Evolutionary conservation across 2,888 invertebrate species (phyloP), one percentile per base, ranked within the genome.

Genomic region (Tubulanus polymorphus): DNA sequence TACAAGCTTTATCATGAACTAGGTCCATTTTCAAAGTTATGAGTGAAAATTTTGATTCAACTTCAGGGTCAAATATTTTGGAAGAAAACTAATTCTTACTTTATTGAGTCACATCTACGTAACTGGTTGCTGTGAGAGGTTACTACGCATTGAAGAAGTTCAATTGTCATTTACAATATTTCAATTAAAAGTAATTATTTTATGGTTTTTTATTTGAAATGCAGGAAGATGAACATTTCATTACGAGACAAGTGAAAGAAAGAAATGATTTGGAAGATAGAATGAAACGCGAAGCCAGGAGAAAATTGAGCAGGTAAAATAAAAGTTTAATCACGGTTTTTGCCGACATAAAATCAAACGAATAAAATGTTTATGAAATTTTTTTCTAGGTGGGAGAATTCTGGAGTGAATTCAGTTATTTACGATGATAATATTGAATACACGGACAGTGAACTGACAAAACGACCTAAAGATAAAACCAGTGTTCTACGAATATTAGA

Each of bases 371-470:
- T n/a, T n/a, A n/a, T n/a, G n/a, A n/a, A n/a, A n/a, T n/a, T n/a
- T 10, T 37, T 25, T 20, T 53, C 3, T 30, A 73, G 72, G 49
- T 74, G 74, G 75, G 69, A 71, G 50, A 61, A 56, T n/a, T 66
- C 69, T 25, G 75, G 75, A 3, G 41, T 75, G 26, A 71, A 67
- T 52, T 67, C 70, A 37, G 64, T 75, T 65, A 60, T 75, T 51
- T 66, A 64, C 63, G 68, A 71, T 62, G 72, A 73, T 61, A 72
- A 70, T 10, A 51, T 65, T 20, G 72, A 71, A 28, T 57, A 55
- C 15, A 67, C 63, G 51, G 67, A 62, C 26, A 55, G 58, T 20
- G 41, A 41, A 0, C 54, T 56, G 45, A 51, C 54, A n/a, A 57
- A 59, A 41, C 54, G 56, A 48, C 29, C 51, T 56, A 12, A 64